Base-by-base conservation (phyloP, 2,113 vertebrate genomes). In the Galbula dea region DNA sequence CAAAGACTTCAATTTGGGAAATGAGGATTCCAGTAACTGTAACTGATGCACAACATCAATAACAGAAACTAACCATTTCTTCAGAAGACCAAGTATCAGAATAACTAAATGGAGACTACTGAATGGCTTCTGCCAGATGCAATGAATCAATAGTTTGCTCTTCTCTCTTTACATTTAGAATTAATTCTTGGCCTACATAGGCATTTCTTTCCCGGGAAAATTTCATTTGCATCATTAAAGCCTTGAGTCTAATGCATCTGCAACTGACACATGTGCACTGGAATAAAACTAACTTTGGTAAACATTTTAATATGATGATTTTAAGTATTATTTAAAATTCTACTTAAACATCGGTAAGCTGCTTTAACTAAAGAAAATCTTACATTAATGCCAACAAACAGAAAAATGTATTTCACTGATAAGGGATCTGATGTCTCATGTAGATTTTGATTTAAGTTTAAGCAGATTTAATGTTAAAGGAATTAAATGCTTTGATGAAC, bases 161-260 rank as follows among this genome's bases (percentile, higher is more conserved):
- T 77, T 82, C 59, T 43, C 62, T 4, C 81, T 82, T 52, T 54
- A 22, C 58, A 83, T 76, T 92, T 62, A 73, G 78, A 94, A 83
- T 93, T 83, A 95, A 92, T 92, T 95, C 78, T 68, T 7, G 21
- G 34, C 37, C 67, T 80, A 74, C 81, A 62, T 11, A 58, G 81
- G 74, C 75, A 89, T 93, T 88, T 92, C 59, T 88, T 74, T 95
- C 65, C 48, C 68, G 72, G 21, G n/a, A 83, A 95, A 91, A 88
- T 79, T 74, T 89, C 63, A 95, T 94, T 95, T 91, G 58, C 58
- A 83, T 95, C 66, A 84, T 94, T 91, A 94, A 93, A 94, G 54
- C 74, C 54, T 55, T 23, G n/a, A 84, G 73, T 68, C 61, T 90
- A 81, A 75, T 92, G 74, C 65, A 82, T 84, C 62, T 88, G 41